Evolutionary conservation across 2,888 invertebrate species (phyloP), one percentile per base, ranked within the genome.

Genomic region (Acleris laterana): DNA sequence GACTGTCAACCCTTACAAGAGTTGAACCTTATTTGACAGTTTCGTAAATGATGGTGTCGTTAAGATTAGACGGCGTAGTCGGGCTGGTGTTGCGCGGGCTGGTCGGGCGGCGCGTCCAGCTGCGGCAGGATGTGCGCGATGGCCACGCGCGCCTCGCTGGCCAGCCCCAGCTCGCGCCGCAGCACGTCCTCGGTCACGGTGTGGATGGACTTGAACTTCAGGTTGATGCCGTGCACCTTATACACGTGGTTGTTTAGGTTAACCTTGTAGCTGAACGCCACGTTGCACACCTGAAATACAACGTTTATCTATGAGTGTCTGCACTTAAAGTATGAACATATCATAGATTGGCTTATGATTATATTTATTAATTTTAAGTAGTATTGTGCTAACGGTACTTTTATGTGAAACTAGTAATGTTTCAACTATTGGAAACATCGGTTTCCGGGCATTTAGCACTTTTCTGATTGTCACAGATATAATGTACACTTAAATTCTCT

Each of bases 131-230:
- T 88, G 68, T 90, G 89, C 5, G 86, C 76, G 59, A 89, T 82
- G 17, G 89, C 87, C 17, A 77, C 81, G 6, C 85, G 74, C 2
- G 86, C 81, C 73, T 91, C 90, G 63, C 71, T 84, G n/a, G 74
- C 72, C 75, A 90, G 73, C 1, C 88, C 87, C 82, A 91, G 78
- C 69, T 93, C 93, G 0, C 86, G 76, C 0, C 87, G 83, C 5
- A 93, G 70, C 0, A 93, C 72, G 1, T 93, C 93, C 65, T 93
- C 89, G 0, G 93, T 93, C 52, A 93, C 89, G 2, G 80, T 88
- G 76, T 93, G 91, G 60, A 93, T 93, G 1, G 93, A 92, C 72
- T 93, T 93, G 77, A 93, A 93, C 77, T 93, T 93, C 6, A 93
- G 77, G 71, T 93, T 93, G 68, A 93, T 83, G 4, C 93, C 93